Percentiles rank a stretch among this genome's conserved stretches.
Evolutionary conservation across 35 echinoderm and acorn worm genomes (phyloP).

Genomic region (Strongylocentrotus purpuratus): DNA sequence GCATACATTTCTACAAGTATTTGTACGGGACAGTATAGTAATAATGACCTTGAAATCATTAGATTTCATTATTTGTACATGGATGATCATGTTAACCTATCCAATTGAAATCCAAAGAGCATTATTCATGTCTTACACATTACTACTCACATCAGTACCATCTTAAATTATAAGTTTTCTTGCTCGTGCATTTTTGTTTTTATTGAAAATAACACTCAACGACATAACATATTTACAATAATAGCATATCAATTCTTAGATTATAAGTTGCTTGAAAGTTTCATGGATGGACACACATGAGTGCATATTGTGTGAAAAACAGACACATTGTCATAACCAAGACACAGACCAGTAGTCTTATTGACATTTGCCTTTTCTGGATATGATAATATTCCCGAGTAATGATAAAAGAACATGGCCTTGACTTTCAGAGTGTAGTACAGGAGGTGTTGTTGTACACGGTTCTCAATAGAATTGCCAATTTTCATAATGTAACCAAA

Average conservation of each 20-base stretch:
- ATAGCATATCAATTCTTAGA: too few relatives aligned
- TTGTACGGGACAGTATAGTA: too few relatives aligned
- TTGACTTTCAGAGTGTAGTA: background rate
- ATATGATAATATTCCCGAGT: background rate
- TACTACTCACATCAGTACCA: background rate
- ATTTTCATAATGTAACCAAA: too few relatives aligned
- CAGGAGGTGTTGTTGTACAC: background rate
- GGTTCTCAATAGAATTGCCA: too few relatives aligned
- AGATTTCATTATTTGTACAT: background rate
- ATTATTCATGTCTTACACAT: background rate
- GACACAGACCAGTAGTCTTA: too few relatives aligned
- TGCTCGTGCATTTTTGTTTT: too few relatives aligned
- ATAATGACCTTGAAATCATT: background rate
- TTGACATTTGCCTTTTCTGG: background rate
- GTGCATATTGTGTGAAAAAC: background rate
- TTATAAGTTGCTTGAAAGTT: background rate
- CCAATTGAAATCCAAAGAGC: background rate
- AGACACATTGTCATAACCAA: too few relatives aligned
- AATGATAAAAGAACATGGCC: background rate
- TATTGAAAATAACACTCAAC: too few relatives aligned
- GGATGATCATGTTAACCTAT: background rate
- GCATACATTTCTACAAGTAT: too few relatives aligned
- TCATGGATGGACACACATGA: background rate
- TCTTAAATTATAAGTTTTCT: too few relatives aligned
- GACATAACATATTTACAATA: too few relatives aligned